Base-by-base conservation (phyloP, 2,797 vertebrate species). In the Lacerta viridis region DNA sequence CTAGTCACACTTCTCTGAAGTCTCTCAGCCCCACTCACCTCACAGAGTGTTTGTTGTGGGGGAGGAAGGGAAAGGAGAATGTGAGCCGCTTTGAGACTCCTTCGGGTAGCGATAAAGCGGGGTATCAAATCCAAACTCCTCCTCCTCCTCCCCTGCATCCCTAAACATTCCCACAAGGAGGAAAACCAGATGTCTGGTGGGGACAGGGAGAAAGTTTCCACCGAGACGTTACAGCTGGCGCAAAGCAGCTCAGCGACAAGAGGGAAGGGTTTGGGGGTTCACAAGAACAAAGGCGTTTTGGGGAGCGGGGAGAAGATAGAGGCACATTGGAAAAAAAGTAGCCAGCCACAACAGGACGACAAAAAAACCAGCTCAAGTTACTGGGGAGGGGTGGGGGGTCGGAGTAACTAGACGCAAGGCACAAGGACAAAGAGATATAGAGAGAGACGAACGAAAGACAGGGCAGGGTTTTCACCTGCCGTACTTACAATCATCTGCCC, bases 401-500 rank as follows among this genome's bases (percentile, higher is more conserved):
- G 55, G 66, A 36, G 50, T 18, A 93, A 96, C 95, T 93, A 94
- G 94, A 98, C 97, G 97, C 93, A 98, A 95, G 97, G 97, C 96
- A 90, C 96, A 98, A 97, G 98, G 97, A 99, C 98, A 98, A 97
- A 98, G 96, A 77, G 27, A 89, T 18, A 78, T 36, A 33, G 33
- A 33, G 33, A 33, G 33, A 96, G 5, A 84, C 18, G 85, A 95
- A 99, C 95, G 98, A 97, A 97, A 98, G 97, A 94, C 91, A 96
- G 94, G 94, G 94, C 89, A 89, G 68, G 88, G 39, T 10, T 66
- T 55, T 55, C 87, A 96, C 98, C 97, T 97, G 97, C 98, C 97
- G 97, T 99, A 99, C 99, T 99, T 99, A 99, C 99, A 99, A 99
- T 99, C 99, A 99, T 99, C 99, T 99, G 99, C 96, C 97, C 94